Conservation (phyloP, 2,797 vertebrate genomes). For the Paramormyrops hopkinsi region DNA sequence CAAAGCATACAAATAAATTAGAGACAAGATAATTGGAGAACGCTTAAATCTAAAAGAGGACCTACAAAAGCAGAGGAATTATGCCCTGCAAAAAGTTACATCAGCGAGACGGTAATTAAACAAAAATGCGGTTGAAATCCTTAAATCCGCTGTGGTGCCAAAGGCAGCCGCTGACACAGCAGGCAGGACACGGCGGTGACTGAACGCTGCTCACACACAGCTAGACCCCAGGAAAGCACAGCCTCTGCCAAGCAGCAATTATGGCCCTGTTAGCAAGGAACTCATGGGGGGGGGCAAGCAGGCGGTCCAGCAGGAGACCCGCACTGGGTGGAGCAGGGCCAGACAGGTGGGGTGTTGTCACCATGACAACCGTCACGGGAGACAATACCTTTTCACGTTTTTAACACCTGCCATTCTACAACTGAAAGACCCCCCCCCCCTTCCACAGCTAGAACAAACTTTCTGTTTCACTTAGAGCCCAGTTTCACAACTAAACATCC, state of each 20-base stretch:
- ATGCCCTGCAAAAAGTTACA: constrained; percentile 41
- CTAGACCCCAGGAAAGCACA: constrained; percentile 56
- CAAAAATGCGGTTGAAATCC: constrained; percentile 51
- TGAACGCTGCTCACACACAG: constrained; percentile 54
- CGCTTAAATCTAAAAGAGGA: constrained; percentile 44
- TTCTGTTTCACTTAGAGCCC: background rate
- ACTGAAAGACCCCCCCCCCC: background rate
- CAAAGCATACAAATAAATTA: constrained; percentile 48
- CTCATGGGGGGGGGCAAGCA: constrained; percentile 19
- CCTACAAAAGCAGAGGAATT: constrained; percentile 45
- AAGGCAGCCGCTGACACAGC: constrained; percentile 63
- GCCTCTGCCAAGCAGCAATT: constrained; percentile 64
- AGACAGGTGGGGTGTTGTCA: background rate
- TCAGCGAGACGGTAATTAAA: constrained; percentile 52
- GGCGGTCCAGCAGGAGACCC: background rate
- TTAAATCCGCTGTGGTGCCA: constrained; percentile 51
- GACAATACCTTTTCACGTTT: background rate
- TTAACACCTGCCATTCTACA: background rate
- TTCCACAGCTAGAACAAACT: background rate
- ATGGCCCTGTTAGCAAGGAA: constrained; percentile 60
- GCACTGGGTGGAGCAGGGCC: background rate
- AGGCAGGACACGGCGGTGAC: constrained; percentile 57
- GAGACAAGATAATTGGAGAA: constrained; percentile 41
- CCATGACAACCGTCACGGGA: background rate
- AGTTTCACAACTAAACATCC: background rate